Evolutionary conservation across 2,797 vertebrate species (phyloP).

Genomic region (Lateolabrax maculatus): DNA sequence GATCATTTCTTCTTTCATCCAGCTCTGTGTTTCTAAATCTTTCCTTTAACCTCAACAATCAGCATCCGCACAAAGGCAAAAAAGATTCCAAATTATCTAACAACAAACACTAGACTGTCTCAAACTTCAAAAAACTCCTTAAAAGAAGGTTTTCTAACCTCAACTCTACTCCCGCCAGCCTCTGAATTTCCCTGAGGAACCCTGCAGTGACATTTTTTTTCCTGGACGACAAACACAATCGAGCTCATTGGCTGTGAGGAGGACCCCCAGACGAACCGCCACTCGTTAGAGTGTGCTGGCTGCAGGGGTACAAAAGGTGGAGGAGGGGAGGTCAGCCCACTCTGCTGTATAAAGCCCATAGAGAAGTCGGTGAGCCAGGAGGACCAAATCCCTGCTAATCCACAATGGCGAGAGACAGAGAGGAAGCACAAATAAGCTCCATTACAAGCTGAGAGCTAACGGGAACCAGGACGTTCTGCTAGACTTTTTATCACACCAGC

Average conservation of each 20-base stretch:
- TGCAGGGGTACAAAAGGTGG: constrained; percentile 63
- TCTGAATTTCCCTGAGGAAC: constrained; percentile 26
- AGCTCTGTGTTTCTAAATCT: neutral
- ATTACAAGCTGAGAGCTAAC: constrained; percentile 58
- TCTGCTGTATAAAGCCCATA: constrained; percentile 59
- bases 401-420: constrained; percentile 53
- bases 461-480: constrained; percentile 35
- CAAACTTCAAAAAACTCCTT: constrained; percentile 12
- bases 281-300: constrained; percentile 60
- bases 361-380: constrained; percentile 69
- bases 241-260: constrained; percentile 48
- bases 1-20: neutral
- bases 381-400: constrained; percentile 79
- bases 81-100: neutral
- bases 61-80: neutral
- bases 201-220: constrained; percentile 43
- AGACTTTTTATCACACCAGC: constrained; percentile 3
- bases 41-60: neutral
- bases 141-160: constrained; percentile 20
- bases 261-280: constrained; percentile 36
- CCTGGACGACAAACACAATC: constrained; percentile 30
- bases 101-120: constrained; percentile 17
- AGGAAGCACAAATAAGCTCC: constrained; percentile 72
- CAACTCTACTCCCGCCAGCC: neutral
- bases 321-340: constrained; percentile 67